phyloP scores from a whole-genome alignment of 2,888 invertebrate species.

The Drosophila eohydei region DNA sequence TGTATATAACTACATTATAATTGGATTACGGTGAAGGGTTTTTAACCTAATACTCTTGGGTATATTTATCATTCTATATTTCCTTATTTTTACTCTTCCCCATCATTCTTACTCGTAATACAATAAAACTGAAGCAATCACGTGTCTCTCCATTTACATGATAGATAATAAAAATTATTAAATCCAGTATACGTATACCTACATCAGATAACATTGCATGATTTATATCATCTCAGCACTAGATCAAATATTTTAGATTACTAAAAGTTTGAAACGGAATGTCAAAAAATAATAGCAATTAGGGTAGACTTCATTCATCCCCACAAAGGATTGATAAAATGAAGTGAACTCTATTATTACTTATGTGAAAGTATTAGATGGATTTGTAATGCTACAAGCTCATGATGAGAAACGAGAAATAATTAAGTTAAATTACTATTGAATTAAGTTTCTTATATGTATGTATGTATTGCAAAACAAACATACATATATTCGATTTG shows the following conservation, averaged over 20 bases:
- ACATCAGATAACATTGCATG: slow-evolving; percentile 12
- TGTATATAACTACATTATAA: slow-evolving; percentile 32
- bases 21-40: slow-evolving; percentile 37
- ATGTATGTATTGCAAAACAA: neutral
- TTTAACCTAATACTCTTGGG: slow-evolving; percentile 26
- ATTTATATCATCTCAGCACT: slow-evolving; percentile 15
- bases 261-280: neutral
- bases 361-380: slow-evolving; percentile 70
- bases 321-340: neutral
- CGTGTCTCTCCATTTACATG: neutral
- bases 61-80: slow-evolving; percentile 23
- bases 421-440: slow-evolving; percentile 29
- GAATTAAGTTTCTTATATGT: slow-evolving; percentile 18
- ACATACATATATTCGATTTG: slow-evolving; percentile 5
- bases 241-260: slow-evolving; percentile 6
- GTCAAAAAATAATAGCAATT: slow-evolving; percentile 4
- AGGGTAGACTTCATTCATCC: slow-evolving; percentile 12
- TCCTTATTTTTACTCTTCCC: slow-evolving; percentile 4
- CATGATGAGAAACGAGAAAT: slow-evolving; percentile 23
- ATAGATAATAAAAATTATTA: neutral
- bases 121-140: neutral
- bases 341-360: slow-evolving; percentile 23
- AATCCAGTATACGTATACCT: neutral
- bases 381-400: slow-evolving; percentile 45
- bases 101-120: neutral